Base-by-base conservation (phyloP, 1,140 invertebrate genomes). In the Habropoda laboriosa region DNA sequence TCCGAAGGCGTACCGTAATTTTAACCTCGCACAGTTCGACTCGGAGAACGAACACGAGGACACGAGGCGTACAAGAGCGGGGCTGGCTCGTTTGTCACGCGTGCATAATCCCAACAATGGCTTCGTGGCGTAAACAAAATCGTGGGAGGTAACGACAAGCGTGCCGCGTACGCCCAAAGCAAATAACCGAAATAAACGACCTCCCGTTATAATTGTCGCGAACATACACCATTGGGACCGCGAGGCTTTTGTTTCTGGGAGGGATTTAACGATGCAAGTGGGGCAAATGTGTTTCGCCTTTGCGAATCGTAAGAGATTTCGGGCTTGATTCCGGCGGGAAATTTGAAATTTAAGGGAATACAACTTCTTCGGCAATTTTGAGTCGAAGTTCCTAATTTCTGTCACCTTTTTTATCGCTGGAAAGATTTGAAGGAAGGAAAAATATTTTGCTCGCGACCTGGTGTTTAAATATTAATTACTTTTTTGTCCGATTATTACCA, bases 161-260 rank as follows among this genome's bases (percentile, higher is more conserved):
- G 42, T 66, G 49, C 51, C 60, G 68, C 51, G 74, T 83, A 86
- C 80, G 61, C 57, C 81, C 77, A 86, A 83, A 74, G 71, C 67
- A 86, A 86, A 86, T 80, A 86, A 83, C 77, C 72, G 79, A 86
- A 86, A 86, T 86, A 86, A 86, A 86, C 66, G 77, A 55, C 81
- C 77, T 86, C 80, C 38, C 58, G 81, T 86, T 83, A 83, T 81
- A 87, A 87, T 86, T 84, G 75, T 86, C 71, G 45, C 57, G 64
- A 24, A 68, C 45, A 70, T 80, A 40, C 53, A 71, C 64, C 77
- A 83, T 83, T 32, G 74, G 24, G 49, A n/a, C n/a, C 35, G 5
- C 6, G 1, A 51, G 51, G 45, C 77, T 71, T 83, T 27, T 47
- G 70, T 75, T 49, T 47, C 16, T 64, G 8, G 47, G 68, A 68